Evolutionary conservation across 2,113 vertebrate genomes (phyloP), one percentile per base, ranked within the genome.

Genomic region (Mustela nigripes): DNA sequence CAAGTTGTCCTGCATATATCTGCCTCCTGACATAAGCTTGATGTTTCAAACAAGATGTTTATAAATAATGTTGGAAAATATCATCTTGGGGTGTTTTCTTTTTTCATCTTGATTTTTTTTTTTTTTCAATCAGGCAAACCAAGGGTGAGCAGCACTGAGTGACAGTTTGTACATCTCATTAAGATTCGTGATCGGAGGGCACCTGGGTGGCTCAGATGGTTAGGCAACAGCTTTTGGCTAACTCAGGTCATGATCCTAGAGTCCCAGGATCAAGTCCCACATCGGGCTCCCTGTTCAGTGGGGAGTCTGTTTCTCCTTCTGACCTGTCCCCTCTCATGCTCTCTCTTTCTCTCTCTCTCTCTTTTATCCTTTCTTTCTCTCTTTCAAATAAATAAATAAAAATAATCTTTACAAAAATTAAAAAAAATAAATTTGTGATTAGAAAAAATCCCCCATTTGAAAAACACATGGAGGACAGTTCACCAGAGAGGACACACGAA

Each of bases 21-120:
- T 65, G 56, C 82, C 12, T 56, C 36, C 73, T 65, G 50, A 48
- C 7, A 60, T 65, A 91, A 74, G 60, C 7, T 76, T 45, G 56
- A 63, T 65, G 10, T 48, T 73, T 92, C 48, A 96, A 89, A 83
- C 14, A 88, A 76, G 60, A 56, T 28, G 78, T 42, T 62, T 96
- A 48, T 28, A 79, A 79, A 67, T 78, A 76, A 83, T 39, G 39
- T 24, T 62, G 79, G 62, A 82, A 97, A 91, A 78, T 60, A 58
- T 22, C 36, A 97, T 22, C 74, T 78, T 80, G 67, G 60, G 60
- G 19, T 58, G 6, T 19, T 58, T 60, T 65, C 53, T 26, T 79
- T 69, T 50, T 60, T 7, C 19, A 96, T 19, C 65, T 80, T 82
- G 65, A 42, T 95, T 60, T 76, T 67, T 62, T 33, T 33, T 87